These are phyloP conservation scores for Lepus europaeus DNA, from an alignment of 2,113 vertebrate genomes.

Conservation along the genomic window DNA sequence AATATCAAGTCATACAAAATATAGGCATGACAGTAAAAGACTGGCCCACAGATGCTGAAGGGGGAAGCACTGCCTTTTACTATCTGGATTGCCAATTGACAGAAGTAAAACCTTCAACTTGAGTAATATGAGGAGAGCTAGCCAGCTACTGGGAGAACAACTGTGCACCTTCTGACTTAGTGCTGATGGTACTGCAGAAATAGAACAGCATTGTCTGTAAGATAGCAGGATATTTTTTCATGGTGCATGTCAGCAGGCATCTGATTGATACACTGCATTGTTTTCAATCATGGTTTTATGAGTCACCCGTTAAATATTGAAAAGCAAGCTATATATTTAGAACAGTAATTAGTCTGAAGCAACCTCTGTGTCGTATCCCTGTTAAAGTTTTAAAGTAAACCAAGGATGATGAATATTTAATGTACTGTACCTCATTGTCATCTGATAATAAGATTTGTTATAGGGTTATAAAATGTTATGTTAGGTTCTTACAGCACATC, in stretches of 20 bases:
- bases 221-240: background rate
- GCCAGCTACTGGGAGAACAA: background rate
- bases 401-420: constrained; percentile 82
- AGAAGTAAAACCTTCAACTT: constrained; percentile 28
- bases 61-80: background rate
- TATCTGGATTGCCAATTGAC: background rate
- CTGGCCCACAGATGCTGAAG: constrained; percentile 14
- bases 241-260: constrained; percentile 53
- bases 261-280: constrained; percentile 67
- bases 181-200: background rate
- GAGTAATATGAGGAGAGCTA: background rate
- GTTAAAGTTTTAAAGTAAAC: constrained; percentile 83
- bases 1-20: background rate
- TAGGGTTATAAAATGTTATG: constrained; percentile 84
- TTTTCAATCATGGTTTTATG: constrained; percentile 78
- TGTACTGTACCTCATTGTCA: constrained; percentile 80
- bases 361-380: constrained; percentile 54
- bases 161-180: constrained; percentile 31
- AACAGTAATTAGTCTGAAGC: constrained; percentile 80
- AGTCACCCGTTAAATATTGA: constrained; percentile 71
- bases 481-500: constrained; percentile 83
- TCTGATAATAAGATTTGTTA: constrained; percentile 85
- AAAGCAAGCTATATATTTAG: constrained; percentile 77
- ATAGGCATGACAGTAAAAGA: background rate
- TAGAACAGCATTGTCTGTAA: constrained; percentile 31